These are phyloP conservation scores for Athene noctua DNA, from an alignment of 2,113 vertebrate species.

Conservation along the genomic window DNA sequence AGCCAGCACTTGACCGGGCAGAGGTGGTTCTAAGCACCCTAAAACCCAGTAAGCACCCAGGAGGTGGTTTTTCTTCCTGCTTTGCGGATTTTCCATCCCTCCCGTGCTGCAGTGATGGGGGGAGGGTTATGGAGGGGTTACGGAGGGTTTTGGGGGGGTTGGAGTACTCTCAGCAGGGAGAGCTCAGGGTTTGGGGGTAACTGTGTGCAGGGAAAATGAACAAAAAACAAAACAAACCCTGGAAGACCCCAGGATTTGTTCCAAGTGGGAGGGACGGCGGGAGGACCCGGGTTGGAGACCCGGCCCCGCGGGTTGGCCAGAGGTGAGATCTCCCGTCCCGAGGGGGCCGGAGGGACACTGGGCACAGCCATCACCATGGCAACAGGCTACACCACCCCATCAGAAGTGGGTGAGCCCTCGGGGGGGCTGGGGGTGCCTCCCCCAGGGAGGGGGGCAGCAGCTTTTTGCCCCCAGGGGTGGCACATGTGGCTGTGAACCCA, in stretches of 20 bases:
- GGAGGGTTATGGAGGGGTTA: too few species aligned
- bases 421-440: background rate
- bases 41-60: background rate
- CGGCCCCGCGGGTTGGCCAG: too few species aligned
- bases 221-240: background rate
- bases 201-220: too few species aligned
- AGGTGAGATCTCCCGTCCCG: too few species aligned
- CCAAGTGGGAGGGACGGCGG: too few species aligned
- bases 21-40: background rate
- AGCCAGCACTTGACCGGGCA: accelerated
- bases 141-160: too few species aligned
- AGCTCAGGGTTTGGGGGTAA: background rate
- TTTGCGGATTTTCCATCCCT: too few species aligned
- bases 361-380: background rate
- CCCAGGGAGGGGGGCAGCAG: background rate
- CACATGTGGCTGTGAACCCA: background rate
- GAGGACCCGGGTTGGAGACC: too few species aligned
- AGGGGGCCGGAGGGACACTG: background rate
- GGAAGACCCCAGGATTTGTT: too few species aligned
- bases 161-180: background rate
- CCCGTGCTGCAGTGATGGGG: too few species aligned
- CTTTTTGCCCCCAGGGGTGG: background rate
- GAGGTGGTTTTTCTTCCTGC: too few species aligned
- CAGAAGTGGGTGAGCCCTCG: background rate
- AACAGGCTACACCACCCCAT: background rate